Evolutionary conservation across 2,888 invertebrate genomes (phyloP), one percentile per base, ranked within the genome.

Genomic region (Lysandra coridon): DNA sequence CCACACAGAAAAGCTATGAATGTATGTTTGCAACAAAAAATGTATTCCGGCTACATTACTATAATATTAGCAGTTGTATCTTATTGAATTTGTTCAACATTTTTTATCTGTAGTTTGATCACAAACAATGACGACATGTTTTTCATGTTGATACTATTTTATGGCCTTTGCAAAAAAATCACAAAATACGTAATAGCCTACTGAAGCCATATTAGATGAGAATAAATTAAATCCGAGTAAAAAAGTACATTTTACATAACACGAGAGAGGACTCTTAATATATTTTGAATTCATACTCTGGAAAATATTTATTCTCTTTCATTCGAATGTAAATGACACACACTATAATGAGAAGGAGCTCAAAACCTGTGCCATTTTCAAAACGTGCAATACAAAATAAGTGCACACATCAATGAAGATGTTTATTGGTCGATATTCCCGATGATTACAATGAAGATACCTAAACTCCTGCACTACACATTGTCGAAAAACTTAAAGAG

Each of bases 1-100:
- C 44, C 49, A 44, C 75, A 49, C 75, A 49, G 23, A 75, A 23
- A 74, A 74, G 74, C 74, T 49, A 75, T 64, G 64, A 64, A 64
- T 30, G 14, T 69, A 69, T 37, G 33, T 69, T 69, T 37, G 69
- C 33, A 69, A 30, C 23, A 30, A 69, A n/a, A 69, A 69, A 69
- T 14, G 4, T 37, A 17, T 33, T 33, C 10, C 69, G 69, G 12
- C 14, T 30, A 69, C 30, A 37, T 37, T 2, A 5, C 17, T 62
- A 64, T 30, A 30, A 30, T 23, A 30, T 10, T 30, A 30, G 30
- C 30, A 30, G 30, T 64, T 30, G 10, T 64, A 69, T 33, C 14
- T 4, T 37, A 37, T 69, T 37, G 33, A 69, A 37, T 69, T 69
- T 17, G 33, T 69, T 69, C 69, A 69, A 69, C 69, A 69, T 64